These are phyloP conservation scores for Furnarius figulus DNA, from an alignment of 2,113 vertebrate genomes.

Conservation along the genomic window DNA sequence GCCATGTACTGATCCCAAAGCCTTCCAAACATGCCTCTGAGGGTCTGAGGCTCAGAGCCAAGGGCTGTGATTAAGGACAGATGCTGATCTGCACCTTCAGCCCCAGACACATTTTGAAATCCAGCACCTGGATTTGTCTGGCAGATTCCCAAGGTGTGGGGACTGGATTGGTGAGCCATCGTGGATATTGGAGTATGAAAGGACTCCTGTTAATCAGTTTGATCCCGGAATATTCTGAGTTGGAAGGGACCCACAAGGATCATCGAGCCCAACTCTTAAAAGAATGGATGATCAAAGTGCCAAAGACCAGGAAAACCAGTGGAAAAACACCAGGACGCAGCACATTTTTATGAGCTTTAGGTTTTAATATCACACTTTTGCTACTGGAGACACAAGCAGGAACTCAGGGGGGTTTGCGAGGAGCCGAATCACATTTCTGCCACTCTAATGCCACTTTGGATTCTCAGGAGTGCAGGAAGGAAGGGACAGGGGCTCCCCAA, in stretches of 20 bases:
- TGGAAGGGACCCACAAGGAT: not conserved
- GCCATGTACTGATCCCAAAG: accelerated
- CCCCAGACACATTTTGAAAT: not conserved
- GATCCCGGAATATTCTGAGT: not conserved
- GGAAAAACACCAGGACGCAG: not conserved
- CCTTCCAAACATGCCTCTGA: not conserved
- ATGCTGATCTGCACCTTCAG: not conserved
- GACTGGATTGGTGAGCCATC: not conserved
- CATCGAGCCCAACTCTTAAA: not conserved
- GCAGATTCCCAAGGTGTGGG: not conserved
- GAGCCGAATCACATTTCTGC: not conserved
- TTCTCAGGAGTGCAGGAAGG: not conserved
- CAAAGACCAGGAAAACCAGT: not conserved
- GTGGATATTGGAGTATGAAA: accelerated
- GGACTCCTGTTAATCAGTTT: not conserved
- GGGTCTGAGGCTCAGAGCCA: not conserved
- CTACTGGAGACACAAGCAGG: not conserved
- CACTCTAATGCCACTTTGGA: not conserved
- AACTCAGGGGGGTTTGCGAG: not conserved
- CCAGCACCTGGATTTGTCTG: not conserved
- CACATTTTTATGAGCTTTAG: not conserved
- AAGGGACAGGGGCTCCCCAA: not conserved
- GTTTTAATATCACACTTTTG: conserved; percentile 43
- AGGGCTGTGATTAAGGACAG: not conserved
- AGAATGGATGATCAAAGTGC: not conserved